phyloP scores from a whole-genome alignment of 2,888 invertebrate species.

The Hirtodrosophila cameraria region DNA sequence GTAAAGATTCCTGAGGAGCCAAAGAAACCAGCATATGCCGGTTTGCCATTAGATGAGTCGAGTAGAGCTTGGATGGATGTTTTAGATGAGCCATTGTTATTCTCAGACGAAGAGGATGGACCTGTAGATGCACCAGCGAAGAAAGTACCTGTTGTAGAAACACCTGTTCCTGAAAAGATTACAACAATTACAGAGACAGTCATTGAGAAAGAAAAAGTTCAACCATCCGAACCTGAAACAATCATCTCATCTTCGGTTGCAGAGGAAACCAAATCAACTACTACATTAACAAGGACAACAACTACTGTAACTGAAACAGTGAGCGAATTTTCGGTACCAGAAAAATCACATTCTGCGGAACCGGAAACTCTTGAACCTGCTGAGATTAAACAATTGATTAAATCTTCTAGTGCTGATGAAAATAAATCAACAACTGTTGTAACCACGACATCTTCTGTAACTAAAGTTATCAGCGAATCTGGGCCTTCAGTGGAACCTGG shows the following conservation, averaged over 20 bases:
- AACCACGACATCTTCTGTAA: no score
- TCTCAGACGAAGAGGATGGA: slow-evolving; percentile 21
- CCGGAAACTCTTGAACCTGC: no score
- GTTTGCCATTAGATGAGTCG: slow-evolving; percentile 77
- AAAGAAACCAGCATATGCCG: slow-evolving; percentile 57
- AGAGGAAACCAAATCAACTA: slow-evolving; percentile 9
- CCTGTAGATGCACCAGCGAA: slow-evolving; percentile 9
- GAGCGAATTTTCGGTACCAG: neutral
- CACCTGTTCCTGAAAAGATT: neutral
- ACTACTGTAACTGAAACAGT: slow-evolving; percentile 18
- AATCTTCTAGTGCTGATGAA: no score
- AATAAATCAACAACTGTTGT: no score
- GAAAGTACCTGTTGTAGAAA: neutral
- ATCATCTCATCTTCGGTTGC: neutral
- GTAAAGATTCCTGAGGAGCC: slow-evolving; percentile 1
- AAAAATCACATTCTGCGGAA: neutral
- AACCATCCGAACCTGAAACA: neutral
- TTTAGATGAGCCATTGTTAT: slow-evolving; percentile 28
- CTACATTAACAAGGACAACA: slow-evolving; percentile 20
- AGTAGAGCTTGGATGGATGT: slow-evolving; percentile 24
- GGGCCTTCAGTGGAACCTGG: no score
- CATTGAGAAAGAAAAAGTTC: neutral
- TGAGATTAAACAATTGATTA: no score
- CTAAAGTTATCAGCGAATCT: no score
- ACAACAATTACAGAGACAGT: neutral